These are phyloP conservation scores for Drosophila seguyi DNA, from an alignment of 1,140 invertebrate genomes.

Conservation along the genomic window DNA sequence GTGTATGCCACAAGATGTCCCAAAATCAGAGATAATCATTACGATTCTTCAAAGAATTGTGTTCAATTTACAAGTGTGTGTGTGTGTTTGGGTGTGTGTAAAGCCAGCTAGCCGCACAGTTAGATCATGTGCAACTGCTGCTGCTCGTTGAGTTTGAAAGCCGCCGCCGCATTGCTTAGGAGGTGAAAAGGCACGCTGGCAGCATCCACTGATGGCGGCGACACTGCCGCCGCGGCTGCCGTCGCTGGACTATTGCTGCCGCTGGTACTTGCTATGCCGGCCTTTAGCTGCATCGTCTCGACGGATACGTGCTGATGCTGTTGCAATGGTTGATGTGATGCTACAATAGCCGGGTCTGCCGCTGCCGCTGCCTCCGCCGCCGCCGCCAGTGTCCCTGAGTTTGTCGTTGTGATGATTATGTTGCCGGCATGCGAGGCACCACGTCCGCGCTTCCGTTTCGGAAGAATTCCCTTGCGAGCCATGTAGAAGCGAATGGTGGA, in stretches of 20 bases:
- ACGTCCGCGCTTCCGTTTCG: constrained; percentile 90
- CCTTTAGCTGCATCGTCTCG: constrained; percentile 55
- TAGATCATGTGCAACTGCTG: constrained; percentile 76
- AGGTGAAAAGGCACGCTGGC: constrained; percentile 90
- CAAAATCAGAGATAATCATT: not conserved
- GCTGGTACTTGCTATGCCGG: constrained; percentile 39
- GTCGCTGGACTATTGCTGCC: constrained; percentile 28
- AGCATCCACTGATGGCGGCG: constrained; percentile 62
- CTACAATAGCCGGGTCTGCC: constrained; percentile 9
- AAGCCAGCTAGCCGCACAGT: constrained; percentile 21
- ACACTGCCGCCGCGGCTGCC: constrained; percentile 31
- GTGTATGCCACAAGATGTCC: not conserved
- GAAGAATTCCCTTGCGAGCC: constrained; percentile 92
- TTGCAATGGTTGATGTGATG: constrained; percentile 2
- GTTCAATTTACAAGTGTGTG: constrained; percentile 15
- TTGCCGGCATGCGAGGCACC: constrained; percentile 82
- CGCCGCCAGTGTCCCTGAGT: constrained; percentile 38
- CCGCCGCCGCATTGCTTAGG: constrained; percentile 86
- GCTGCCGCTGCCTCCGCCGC: not conserved
- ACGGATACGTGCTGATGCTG: constrained; percentile 35
- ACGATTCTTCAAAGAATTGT: not conserved
- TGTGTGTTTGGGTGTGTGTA: not conserved
- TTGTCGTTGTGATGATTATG: constrained; percentile 60
- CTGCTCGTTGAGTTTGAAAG: constrained; percentile 67
- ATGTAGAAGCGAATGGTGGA: constrained; percentile 94